Evolutionary conservation across 2,888 invertebrate genomes (phyloP).

Genomic region (Aphidius colemani): DNA sequence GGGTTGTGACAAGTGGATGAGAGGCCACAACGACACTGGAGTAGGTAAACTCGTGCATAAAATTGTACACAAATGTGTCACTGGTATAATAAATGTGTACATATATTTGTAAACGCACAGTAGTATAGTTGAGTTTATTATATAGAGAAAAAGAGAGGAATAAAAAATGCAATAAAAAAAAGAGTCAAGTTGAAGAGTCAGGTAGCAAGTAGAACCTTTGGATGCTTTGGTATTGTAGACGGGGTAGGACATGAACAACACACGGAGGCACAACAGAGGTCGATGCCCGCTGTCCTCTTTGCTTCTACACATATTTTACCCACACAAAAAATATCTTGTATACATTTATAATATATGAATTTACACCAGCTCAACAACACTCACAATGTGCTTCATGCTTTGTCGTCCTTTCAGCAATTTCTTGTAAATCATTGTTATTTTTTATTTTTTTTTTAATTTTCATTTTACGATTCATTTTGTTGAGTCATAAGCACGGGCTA

Average conservation of each 20-base stretch:
- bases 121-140: conserved; percentile 23
- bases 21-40: conserved; percentile 6
- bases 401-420: not conserved
- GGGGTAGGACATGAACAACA: conserved; percentile 31
- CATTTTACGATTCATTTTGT: too few species aligned
- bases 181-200: conserved; percentile 31
- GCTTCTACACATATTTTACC: conserved; percentile 32
- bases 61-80: too few species aligned
- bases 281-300: conserved; percentile 48
- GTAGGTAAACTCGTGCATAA: conserved; percentile 15
- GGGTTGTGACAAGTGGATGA: conserved; percentile 24
- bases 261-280: conserved; percentile 48
- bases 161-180: conserved; percentile 9
- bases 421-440: conserved; percentile 9
- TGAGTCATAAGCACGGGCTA: too few species aligned
- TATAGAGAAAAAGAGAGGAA: not conserved
- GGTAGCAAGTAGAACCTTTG: conserved; percentile 26
- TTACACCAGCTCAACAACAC: conserved; percentile 27
- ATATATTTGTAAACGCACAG: conserved; percentile 8
- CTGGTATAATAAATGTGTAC: too few species aligned
- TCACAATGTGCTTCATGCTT: conserved; percentile 17
- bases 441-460: conserved; percentile 6
- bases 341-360: conserved; percentile 29
- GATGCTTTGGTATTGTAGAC: conserved; percentile 21
- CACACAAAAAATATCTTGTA: conserved; percentile 17